Conservation (phyloP, 2,113 vertebrate genomes). For the Notiomystis cincta region DNA sequence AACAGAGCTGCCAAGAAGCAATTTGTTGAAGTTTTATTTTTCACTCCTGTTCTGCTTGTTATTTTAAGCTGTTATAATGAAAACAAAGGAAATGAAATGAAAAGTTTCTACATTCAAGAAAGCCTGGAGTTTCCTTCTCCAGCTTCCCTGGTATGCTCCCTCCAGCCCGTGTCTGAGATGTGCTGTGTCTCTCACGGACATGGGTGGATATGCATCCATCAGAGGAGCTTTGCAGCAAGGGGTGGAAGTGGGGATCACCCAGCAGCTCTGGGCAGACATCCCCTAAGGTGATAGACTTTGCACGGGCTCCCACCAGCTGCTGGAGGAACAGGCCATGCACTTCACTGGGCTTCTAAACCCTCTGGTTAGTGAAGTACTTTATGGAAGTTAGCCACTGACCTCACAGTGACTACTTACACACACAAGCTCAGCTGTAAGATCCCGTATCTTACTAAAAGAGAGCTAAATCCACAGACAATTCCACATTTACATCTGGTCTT, state of each 20-base stretch:
- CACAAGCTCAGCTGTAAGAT: not conserved
- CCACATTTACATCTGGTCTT: not conserved
- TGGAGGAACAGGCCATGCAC: not conserved
- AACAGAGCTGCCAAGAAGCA: not conserved
- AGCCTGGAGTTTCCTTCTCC: not conserved
- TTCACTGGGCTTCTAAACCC: not conserved
- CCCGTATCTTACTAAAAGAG: rapidly evolving
- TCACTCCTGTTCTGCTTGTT: not conserved
- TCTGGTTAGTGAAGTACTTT: not conserved
- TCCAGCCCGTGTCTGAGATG: not conserved
- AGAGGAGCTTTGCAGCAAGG: not conserved
- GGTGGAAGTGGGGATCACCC: not conserved
- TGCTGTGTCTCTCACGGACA: rapidly evolving
- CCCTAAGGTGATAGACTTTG: not conserved
- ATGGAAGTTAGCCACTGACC: not conserved
- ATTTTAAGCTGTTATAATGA: not conserved
- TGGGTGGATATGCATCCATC: rapidly evolving
- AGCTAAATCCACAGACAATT: not conserved
- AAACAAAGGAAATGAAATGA: not conserved
- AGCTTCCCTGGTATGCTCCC: rapidly evolving
- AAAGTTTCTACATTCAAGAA: not conserved
- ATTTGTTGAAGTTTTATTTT: not conserved
- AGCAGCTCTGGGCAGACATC: not conserved
- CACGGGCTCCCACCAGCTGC: rapidly evolving
- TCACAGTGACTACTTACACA: not conserved